Evolutionary conservation across 2,888 invertebrate genomes (phyloP).

Genomic region (Plemyria rubiginata): DNA sequence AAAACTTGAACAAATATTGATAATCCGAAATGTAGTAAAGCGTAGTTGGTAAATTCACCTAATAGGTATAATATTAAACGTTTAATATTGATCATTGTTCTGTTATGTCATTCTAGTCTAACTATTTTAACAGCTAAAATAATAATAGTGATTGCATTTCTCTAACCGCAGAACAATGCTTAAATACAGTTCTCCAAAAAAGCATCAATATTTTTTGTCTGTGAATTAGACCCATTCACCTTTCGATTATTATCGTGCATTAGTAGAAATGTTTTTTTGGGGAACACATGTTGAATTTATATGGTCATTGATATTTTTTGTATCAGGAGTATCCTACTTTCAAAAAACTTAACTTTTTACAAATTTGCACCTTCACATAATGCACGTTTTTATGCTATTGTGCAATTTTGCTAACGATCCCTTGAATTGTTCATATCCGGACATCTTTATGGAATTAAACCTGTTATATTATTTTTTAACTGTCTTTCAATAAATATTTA

Average conservation of each 20-base stretch:
- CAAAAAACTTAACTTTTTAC: constrained; percentile 52
- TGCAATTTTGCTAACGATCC: constrained; percentile 73
- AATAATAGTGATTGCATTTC: not conserved
- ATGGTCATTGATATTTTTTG: constrained; percentile 63
- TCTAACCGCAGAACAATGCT: constrained; percentile 21
- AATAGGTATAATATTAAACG: no score
- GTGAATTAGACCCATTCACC: constrained; percentile 46
- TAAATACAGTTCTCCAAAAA: constrained; percentile 14
- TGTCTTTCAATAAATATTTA: not conserved
- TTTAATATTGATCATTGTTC: no score
- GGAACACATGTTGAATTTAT: constrained; percentile 68
- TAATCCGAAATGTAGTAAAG: no score
- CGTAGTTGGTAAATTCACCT: no score
- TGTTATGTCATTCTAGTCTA: no score
- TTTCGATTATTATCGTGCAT: constrained; percentile 65
- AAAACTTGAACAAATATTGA: no score
- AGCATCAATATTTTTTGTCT: constrained; percentile 34
- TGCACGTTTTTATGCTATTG: constrained; percentile 68
- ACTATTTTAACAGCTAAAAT: not conserved
- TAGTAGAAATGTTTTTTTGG: constrained; percentile 61
- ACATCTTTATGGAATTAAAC: constrained; percentile 48
- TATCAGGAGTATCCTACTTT: constrained; percentile 52
- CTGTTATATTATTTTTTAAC: constrained; percentile 42
- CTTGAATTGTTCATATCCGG: constrained; percentile 67
- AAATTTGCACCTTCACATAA: constrained; percentile 72